Evolutionary conservation across 2,888 invertebrate species (phyloP).

Genomic region (Metopia argyrocephala): DNA sequence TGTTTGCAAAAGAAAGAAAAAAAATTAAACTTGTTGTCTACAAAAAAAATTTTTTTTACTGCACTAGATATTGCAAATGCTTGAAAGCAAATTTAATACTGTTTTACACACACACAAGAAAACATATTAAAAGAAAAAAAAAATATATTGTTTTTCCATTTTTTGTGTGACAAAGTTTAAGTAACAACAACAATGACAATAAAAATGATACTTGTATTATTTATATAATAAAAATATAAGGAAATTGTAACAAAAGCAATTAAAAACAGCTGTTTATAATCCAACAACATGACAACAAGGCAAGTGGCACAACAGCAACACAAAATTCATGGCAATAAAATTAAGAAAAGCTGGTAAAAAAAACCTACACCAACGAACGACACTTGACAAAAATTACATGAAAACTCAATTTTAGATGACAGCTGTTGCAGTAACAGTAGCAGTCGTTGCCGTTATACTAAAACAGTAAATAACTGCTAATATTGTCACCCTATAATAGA

Average conservation of each 20-base stretch:
- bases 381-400: constrained; percentile 60
- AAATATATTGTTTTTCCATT: background rate
- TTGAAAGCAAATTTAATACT: too few relatives aligned
- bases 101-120: background rate
- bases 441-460: background rate
- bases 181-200: constrained; percentile 1
- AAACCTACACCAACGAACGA: constrained; percentile 9
- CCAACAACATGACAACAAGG: constrained; percentile 51
- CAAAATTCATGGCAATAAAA: too few relatives aligned
- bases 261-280: constrained; percentile 65
- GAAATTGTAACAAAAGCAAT: constrained; percentile 61
- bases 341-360: background rate
- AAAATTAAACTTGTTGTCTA: constrained; percentile 51
- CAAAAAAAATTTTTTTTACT: constrained; percentile 7
- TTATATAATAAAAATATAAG: background rate
- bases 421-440: constrained; percentile 52
- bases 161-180: constrained; percentile 16
- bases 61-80: background rate
- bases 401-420: constrained; percentile 63
- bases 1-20: constrained; percentile 2
- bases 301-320: background rate
- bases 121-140: constrained; percentile 14
- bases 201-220: background rate
- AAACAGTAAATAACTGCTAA: too few relatives aligned
- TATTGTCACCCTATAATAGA: background rate